These are phyloP conservation scores for Periplaneta americana DNA, from an alignment of 1,140 invertebrate genomes.

Conservation along the genomic window DNA sequence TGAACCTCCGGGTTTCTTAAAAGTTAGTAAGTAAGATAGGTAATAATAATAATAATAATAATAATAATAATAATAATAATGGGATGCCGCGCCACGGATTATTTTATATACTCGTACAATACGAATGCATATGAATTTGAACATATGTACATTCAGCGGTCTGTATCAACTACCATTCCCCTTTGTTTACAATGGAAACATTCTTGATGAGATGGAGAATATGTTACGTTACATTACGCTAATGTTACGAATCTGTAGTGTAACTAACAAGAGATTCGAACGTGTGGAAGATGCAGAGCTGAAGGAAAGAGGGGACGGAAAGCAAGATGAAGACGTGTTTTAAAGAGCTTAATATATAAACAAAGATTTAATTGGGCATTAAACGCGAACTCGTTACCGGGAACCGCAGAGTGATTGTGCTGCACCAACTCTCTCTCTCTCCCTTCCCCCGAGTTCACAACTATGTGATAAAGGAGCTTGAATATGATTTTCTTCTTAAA, in stretches of 20 bases:
- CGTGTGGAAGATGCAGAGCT: background rate
- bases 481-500: background rate
- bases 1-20: no score
- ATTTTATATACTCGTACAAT: no score
- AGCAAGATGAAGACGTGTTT: background rate
- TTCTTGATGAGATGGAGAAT: no score
- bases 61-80: no score
- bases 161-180: no score
- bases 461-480: background rate
- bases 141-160: no score
- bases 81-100: no score
- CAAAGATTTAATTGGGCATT: background rate
- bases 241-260: background rate
- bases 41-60: no score
- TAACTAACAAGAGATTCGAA: background rate
- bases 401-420: background rate
- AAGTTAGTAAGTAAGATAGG: no score
- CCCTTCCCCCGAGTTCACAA: background rate
- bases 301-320: background rate
- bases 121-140: no score
- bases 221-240: background rate
- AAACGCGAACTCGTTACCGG: background rate
- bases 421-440: background rate
- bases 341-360: background rate
- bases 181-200: no score